phyloP scores from a whole-genome alignment of 2,113 vertebrate species.

The Talpa occidentalis region DNA sequence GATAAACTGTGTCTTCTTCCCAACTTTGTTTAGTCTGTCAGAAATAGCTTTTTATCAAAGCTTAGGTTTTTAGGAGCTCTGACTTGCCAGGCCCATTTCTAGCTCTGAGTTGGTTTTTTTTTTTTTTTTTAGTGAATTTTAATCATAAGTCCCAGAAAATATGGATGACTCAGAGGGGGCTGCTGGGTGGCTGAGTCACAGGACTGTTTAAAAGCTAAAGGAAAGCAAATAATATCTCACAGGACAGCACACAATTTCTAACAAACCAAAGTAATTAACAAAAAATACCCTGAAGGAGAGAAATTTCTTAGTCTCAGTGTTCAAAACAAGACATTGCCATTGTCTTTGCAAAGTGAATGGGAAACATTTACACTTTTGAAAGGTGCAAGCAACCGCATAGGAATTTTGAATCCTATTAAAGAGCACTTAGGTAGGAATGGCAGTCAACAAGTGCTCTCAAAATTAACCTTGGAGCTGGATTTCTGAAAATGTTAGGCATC shows the following conservation, averaged over 20 bases:
- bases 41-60: not conserved
- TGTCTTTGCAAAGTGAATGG: not conserved
- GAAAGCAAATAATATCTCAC: not conserved
- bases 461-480: not conserved
- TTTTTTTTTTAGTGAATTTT: slow-evolving; percentile 4
- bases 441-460: not conserved
- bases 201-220: not conserved
- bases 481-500: slow-evolving; percentile 28
- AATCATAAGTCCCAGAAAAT: not conserved
- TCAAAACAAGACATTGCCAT: not conserved
- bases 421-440: not conserved
- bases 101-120: not conserved
- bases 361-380: slow-evolving; percentile 29
- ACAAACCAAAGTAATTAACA: slow-evolving; percentile 35
- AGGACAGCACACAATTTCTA: slow-evolving; percentile 9
- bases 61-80: not conserved
- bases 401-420: not conserved
- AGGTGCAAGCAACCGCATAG: not conserved
- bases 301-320: not conserved
- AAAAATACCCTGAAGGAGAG: not conserved
- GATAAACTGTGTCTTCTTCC: not conserved
- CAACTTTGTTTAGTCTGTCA: not conserved
- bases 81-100: not conserved
- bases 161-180: not conserved
- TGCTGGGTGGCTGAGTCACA: slow-evolving; percentile 29